phyloP scores from a whole-genome alignment of 2,797 vertebrate species.

The Phylloscopus collybita region DNA sequence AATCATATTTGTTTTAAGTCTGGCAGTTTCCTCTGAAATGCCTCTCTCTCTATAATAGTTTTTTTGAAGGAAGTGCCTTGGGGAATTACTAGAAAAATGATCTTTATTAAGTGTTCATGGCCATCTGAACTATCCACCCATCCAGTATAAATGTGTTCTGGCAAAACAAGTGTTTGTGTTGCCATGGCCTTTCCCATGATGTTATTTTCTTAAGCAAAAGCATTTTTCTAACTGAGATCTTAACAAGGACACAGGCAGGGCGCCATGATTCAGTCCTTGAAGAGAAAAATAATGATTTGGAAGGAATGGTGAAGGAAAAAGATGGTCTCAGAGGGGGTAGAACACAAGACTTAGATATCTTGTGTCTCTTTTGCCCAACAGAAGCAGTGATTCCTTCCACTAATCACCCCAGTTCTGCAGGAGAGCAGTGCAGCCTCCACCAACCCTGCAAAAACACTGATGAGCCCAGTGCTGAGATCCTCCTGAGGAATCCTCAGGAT shows the following conservation, averaged over 20 bases:
- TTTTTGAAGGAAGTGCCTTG: slow-evolving; percentile 41
- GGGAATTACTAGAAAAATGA: slow-evolving; percentile 71
- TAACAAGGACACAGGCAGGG: slow-evolving; percentile 61
- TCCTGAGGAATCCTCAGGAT: neutral
- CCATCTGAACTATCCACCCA: slow-evolving; percentile 64
- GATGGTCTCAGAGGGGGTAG: neutral
- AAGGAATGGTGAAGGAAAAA: slow-evolving; percentile 8
- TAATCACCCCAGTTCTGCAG: neutral
- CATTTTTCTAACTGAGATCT: slow-evolving; percentile 65
- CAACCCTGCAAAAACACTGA: neutral
- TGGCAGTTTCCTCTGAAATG: slow-evolving; percentile 41
- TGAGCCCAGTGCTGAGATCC: neutral
- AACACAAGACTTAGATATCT: neutral
- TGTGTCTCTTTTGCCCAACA: neutral
- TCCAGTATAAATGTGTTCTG: slow-evolving; percentile 70
- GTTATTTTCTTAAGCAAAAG: slow-evolving; percentile 76
- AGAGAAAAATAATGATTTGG: slow-evolving; percentile 41
- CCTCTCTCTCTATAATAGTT: slow-evolving; percentile 18
- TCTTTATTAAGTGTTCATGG: slow-evolving; percentile 70
- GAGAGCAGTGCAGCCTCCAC: neutral
- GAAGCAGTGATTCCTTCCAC: slow-evolving; percentile 9
- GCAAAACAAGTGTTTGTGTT: slow-evolving; percentile 75
- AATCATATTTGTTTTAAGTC: slow-evolving; percentile 15
- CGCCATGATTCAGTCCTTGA: slow-evolving; percentile 47
- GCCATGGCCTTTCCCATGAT: slow-evolving; percentile 70